A percentile compares a stretch with the other conserved stretches of the same genome.
Conservation (phyloP, 2,113 vertebrate species). For the Pluvianellus socialis region DNA sequence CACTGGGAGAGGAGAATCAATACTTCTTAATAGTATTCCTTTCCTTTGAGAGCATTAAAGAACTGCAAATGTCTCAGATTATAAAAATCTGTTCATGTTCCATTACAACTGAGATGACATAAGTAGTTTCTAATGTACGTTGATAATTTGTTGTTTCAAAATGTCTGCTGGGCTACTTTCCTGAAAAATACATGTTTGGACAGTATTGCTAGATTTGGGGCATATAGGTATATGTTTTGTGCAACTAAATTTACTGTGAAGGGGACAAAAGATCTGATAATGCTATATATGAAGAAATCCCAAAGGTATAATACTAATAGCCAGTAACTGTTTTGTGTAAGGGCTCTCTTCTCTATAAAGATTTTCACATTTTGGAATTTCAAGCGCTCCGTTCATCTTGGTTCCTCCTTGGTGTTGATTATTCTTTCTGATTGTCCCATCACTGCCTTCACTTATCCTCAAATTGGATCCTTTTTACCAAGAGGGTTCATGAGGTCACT, state of each 20-base stretch:
- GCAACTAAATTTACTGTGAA: not conserved
- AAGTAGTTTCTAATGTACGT: not conserved
- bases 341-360: not conserved
- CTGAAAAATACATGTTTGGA: not conserved
- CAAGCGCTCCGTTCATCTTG: fast-evolving
- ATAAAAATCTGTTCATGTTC: not conserved
- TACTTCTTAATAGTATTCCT: not conserved
- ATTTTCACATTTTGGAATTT: not conserved
- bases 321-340: not conserved
- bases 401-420: not conserved
- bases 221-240: not conserved
- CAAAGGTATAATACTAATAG: not conserved
- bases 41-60: not conserved
- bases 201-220: not conserved
- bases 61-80: not conserved
- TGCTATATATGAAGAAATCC: not conserved
- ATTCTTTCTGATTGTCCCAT: not conserved
- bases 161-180: not conserved
- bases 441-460: not conserved
- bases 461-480: not conserved
- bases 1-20: not conserved
- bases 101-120: not conserved
- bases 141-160: not conserved
- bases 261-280: not conserved
- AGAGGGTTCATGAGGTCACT: not conserved